Base-by-base conservation (phyloP, 1,140 invertebrate genomes). In the Holcopasites calliopsidis region DNA sequence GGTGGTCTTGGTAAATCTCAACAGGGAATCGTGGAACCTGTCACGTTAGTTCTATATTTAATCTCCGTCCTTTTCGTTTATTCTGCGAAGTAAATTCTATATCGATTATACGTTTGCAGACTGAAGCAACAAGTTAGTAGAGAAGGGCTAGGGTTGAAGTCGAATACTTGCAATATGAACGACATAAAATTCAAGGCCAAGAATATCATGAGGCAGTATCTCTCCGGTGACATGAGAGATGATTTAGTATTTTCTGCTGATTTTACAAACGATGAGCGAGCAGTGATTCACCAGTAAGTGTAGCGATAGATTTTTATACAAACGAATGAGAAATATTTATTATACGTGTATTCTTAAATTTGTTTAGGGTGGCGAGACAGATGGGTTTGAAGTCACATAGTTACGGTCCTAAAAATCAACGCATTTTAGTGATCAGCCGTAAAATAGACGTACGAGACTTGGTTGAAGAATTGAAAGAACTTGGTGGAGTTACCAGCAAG, bases 181-280 rank as follows among this genome's bases (percentile, higher is more conserved):
- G 78, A 91, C 2, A 92, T 93, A 66, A 86, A 90, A 73, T 79
- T 72, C 65, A 92, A 91, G 77, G 87, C 86, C 65, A 42, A 76
- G 86, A 61, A 77, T 82, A 55, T 80, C 89, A 10, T 83, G 90
- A 42, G 92, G 93, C 92, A 94, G 28, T 94, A 93, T 77, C 86
- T 92, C 0, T 83, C 90, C 0, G 92, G 92, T 38, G 86, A 93
- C 58, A 88, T 91, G 58, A 91, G 93, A 77, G 90, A 93, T 1
- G 94, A 94, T 80, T 85, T 95, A 69, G 91, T 95, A 42, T 96
- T 96, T 87, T 93, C 94, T 23, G 89, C 92, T 0, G 94, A 95
- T 54, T 96, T 96, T 85, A 92, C 91, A 0, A 95, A 94, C 62
- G 95, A 96, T 33, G 95, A 97, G 86, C 91, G 96, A 49, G 93